These are phyloP conservation scores for Lymantria dispar DNA, from an alignment of 2,888 invertebrate genomes.

Conservation along the genomic window DNA sequence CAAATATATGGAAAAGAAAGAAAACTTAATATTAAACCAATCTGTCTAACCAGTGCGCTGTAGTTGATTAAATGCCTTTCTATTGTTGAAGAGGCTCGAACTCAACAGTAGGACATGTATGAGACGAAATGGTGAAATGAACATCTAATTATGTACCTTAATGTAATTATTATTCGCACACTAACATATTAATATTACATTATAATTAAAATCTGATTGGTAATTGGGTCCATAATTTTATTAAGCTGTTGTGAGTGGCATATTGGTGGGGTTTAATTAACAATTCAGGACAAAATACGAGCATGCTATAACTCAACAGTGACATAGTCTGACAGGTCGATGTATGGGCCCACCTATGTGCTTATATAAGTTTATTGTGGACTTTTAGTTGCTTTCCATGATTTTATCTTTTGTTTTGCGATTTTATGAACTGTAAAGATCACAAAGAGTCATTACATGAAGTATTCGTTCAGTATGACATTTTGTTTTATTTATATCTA, in stretches of 20 bases:
- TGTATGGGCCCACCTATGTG: constrained; percentile 33
- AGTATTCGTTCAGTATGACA: too few species aligned
- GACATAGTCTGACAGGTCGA: constrained; percentile 39
- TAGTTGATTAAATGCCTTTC: too few species aligned
- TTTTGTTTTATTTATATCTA: too few species aligned
- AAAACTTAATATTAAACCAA: too few species aligned
- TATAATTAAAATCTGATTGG: constrained; percentile 44
- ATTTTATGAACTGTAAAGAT: too few species aligned
- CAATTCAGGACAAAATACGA: constrained; percentile 48
- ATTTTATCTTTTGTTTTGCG: not conserved
- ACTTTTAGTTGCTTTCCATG: not conserved
- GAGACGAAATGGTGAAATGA: too few species aligned
- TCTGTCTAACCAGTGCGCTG: too few species aligned
- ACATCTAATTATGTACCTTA: not conserved
- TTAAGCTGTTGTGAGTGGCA: constrained; percentile 54
- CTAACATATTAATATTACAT: constrained; percentile 8
- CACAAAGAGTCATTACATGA: too few species aligned
- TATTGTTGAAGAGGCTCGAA: too few species aligned
- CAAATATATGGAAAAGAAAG: too few species aligned
- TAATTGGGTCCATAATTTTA: constrained; percentile 54
- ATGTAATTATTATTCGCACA: constrained; percentile 9
- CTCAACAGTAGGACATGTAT: too few species aligned
- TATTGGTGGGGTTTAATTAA: constrained; percentile 66
- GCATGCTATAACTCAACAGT: constrained; percentile 46
- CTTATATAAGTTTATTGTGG: constrained; percentile 10